phyloP scores from a whole-genome alignment of 2,888 invertebrate species.

The Sclerodermus sp. region DNA sequence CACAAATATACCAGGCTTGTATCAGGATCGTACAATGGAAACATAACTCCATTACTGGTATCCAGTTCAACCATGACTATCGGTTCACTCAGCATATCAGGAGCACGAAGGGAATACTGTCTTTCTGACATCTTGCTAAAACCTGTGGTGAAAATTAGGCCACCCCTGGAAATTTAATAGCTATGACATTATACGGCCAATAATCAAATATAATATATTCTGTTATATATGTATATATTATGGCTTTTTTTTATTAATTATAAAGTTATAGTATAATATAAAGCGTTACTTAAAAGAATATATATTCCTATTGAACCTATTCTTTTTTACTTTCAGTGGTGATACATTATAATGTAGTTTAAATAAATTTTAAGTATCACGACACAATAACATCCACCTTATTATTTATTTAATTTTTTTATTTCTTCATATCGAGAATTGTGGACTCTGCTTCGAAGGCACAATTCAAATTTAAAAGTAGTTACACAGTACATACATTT shows the following conservation, averaged over 20 bases:
- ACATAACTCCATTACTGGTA: slow-evolving; percentile 95
- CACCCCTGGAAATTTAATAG: slow-evolving; percentile 45
- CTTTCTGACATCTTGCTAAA: slow-evolving; percentile 98
- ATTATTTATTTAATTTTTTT: too few species aligned
- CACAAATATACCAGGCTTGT: slow-evolving; percentile 93
- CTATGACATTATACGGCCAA: not conserved
- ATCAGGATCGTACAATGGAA: slow-evolving; percentile 95
- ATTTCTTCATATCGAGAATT: too few species aligned
- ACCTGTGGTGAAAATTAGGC: slow-evolving; percentile 61
- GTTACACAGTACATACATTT: too few species aligned
- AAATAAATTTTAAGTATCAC: slow-evolving; percentile 29
- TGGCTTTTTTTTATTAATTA: not conserved
- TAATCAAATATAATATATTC: too few species aligned
- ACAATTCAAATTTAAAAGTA: too few species aligned
- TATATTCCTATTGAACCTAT: not conserved
- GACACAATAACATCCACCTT: slow-evolving; percentile 36
- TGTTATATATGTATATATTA: too few species aligned
- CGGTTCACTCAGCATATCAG: slow-evolving; percentile 82
- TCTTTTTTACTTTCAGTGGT: not conserved
- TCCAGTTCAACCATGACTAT: slow-evolving; percentile 92
- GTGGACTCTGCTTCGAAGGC: too few species aligned
- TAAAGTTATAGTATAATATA: slow-evolving; percentile 1
- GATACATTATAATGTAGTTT: slow-evolving; percentile 5
- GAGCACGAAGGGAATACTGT: slow-evolving; percentile 93
- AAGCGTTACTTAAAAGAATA: slow-evolving; percentile 14